Base-by-base conservation (phyloP, 1,140 invertebrate genomes). In the Drosophila rhopaloa region DNA sequence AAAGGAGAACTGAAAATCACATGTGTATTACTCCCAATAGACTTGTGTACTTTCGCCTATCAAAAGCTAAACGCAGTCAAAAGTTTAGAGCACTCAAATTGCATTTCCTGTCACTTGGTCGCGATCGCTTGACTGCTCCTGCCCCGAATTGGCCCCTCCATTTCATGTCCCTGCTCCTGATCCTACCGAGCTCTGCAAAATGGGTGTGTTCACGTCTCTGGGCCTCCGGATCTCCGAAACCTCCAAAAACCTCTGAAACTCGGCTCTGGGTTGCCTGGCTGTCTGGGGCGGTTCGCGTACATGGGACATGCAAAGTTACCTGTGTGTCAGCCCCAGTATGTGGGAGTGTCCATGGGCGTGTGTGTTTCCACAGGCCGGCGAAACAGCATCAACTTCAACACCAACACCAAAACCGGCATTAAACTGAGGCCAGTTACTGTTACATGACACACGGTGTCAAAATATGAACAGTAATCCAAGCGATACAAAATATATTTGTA, bases 51-150 rank as follows among this genome's bases (percentile, higher is more conserved):
- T 85, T 85, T 85, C 83, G 82, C 82, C 82, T 81, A 85, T 86
- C 82, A 88, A 81, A 78, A 71, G 59, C 78, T 88, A 77, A 88
- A 88, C 83, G 75, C 70, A 88, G 83, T 85, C 82, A 82, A 85
- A 85, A 79, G 70, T 76, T 81, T 82, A 44, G 70, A 79, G 75
- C 65, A 56, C 83, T 85, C 83, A 88, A 85, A 85, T 85, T 85
- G 82, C 82, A 85, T 85, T 85, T 85, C 82, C 82, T 85, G 82
- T 85, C 82, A 85, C 82, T 85, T 76, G 75, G 83, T 58, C 70
- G 75, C 79, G 32, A 76, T 76, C 73, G 55, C 73, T 58, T 61
- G 48, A 60, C 44, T 86, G 58, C 75, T 63, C 73, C 76, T 47
- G 79, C 74, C 68, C 71, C 74, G 58, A 70, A 53, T 73, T 66